Conservation (phyloP, 2,113 vertebrate species). For the Leiothrix lutea region DNA sequence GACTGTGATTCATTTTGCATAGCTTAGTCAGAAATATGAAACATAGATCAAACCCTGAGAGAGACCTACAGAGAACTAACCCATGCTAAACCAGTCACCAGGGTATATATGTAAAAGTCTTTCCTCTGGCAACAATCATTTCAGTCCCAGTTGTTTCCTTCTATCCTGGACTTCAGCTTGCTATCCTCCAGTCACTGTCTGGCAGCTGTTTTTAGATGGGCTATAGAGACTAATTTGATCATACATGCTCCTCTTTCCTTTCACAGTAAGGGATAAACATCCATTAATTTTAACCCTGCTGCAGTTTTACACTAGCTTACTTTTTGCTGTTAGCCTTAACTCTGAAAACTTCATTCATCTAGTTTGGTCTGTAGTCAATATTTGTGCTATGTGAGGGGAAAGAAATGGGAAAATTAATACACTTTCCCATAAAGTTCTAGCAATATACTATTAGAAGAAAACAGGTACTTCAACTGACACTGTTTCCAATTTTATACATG, state of each 20-base stretch:
- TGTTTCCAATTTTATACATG: neutral
- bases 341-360: neutral
- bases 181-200: neutral
- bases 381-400: neutral
- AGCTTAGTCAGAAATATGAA: neutral
- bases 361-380: neutral
- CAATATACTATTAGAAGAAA: neutral
- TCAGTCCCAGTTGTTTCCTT: neutral
- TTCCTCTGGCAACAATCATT: neutral
- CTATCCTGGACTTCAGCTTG: neutral
- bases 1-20: neutral
- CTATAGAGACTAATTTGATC: slow-evolving; percentile 11
- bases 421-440: neutral
- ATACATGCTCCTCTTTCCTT: neutral
- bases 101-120: neutral
- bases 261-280: neutral
- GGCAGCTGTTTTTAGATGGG: neutral
- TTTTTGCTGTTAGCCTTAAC: neutral
- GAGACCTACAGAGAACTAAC: neutral
- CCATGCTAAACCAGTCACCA: neutral
- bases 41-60: neutral
- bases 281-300: neutral
- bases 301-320: neutral
- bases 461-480: neutral
- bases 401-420: neutral